These are phyloP conservation scores for Nemotelus pantherinus DNA, from an alignment of 2,888 invertebrate species.

Conservation along the genomic window DNA sequence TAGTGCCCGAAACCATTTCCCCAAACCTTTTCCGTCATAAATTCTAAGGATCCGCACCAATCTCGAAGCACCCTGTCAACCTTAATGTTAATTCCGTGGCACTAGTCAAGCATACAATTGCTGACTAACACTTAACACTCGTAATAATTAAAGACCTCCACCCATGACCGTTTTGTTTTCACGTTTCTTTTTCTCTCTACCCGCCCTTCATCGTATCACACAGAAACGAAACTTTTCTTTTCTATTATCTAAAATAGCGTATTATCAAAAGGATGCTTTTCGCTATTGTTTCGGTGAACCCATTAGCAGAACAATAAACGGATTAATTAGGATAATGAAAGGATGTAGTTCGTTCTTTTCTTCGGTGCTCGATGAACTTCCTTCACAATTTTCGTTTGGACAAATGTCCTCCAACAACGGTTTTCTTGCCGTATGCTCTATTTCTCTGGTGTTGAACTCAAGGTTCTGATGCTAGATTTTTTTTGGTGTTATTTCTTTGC, in stretches of 20 bases:
- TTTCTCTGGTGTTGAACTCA: too few relatives aligned
- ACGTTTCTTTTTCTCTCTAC: not conserved
- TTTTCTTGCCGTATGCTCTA: not conserved
- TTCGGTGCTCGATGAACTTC: conserved; percentile 23
- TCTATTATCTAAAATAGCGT: conserved; percentile 49
- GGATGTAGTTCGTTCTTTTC: conserved; percentile 47
- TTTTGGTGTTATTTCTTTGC: not conserved
- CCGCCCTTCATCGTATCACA: conserved; percentile 7
- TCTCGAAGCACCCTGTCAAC: conserved; percentile 11
- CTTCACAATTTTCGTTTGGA: conserved; percentile 37
- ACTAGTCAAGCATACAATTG: conserved; percentile 41
- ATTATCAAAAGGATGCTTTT: conserved; percentile 41
- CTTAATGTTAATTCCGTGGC: conserved; percentile 26
- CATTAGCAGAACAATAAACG: conserved; percentile 51
- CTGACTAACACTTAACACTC: conserved; percentile 48
- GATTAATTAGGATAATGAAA: conserved; percentile 52
- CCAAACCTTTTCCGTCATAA: not conserved
- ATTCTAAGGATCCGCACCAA: not conserved
- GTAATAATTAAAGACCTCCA: conserved; percentile 47
- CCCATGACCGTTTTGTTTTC: conserved; percentile 44
- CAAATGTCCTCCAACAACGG: not conserved
- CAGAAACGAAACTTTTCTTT: conserved; percentile 45
- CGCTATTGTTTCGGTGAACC: conserved; percentile 49
- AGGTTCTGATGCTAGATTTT: too few relatives aligned
- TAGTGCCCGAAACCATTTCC: not conserved